These are phyloP conservation scores for Eristalinus sepulchralis DNA, from an alignment of 2,888 invertebrate genomes.

Conservation along the genomic window DNA sequence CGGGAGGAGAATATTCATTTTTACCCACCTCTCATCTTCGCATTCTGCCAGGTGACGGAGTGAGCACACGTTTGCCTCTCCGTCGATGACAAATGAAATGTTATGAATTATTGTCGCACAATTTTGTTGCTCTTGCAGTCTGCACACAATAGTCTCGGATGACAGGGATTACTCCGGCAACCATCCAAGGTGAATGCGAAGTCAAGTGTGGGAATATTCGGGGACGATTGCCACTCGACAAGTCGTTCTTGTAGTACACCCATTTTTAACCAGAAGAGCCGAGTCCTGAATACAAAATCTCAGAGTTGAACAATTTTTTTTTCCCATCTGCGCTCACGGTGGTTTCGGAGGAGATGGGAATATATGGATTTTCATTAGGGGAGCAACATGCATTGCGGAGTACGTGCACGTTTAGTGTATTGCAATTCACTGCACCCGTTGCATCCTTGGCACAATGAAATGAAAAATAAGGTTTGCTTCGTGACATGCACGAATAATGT, in stretches of 20 bases:
- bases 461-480: constrained; percentile 20
- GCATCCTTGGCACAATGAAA: constrained; percentile 28
- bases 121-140: constrained; percentile 40
- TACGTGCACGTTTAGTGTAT: constrained; percentile 13
- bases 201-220: constrained; percentile 3
- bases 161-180: not conserved
- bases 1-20: constrained; percentile 27
- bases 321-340: not conserved
- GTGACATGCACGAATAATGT: constrained; percentile 6
- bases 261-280: constrained; percentile 11
- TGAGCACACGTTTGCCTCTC: not conserved
- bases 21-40: not conserved
- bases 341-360: not conserved
- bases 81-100: constrained; percentile 9
- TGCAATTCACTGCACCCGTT: constrained; percentile 37
- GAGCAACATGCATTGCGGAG: not conserved
- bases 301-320: not conserved
- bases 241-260: constrained; percentile 6
- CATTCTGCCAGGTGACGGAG: not conserved
- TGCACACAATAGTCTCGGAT: constrained; percentile 19
- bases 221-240: constrained; percentile 28
- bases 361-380: constrained; percentile 29
- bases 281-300: constrained; percentile 34
- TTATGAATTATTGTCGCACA: constrained; percentile 47
- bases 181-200: not conserved